These are phyloP conservation scores for Acleris emargana DNA, from an alignment of 2,888 invertebrate genomes.

Conservation along the genomic window DNA sequence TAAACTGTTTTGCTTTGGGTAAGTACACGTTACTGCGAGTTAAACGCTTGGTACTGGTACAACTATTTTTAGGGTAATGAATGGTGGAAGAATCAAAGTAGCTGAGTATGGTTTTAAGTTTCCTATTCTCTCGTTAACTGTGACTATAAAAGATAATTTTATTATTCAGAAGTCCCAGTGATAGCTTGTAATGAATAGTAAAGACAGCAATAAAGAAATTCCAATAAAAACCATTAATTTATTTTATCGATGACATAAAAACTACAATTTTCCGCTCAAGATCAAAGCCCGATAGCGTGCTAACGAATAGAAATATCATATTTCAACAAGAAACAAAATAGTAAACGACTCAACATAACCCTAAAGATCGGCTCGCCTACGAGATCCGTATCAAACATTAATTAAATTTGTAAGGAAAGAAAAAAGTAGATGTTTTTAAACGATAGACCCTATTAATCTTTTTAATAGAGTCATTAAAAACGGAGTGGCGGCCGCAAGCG, in stretches of 20 bases:
- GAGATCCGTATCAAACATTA: conserved; percentile 71
- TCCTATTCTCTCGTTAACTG: background rate
- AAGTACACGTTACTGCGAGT: conserved; percentile 30
- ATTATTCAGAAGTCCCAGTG: conserved; percentile 9
- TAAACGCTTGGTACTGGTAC: conserved; percentile 20
- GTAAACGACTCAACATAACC: conserved; percentile 35
- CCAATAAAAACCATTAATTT: conserved; percentile 15
- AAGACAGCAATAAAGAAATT: conserved; percentile 24
- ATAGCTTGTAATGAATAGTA: conserved; percentile 18
- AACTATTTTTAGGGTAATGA: background rate
- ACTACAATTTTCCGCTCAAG: conserved; percentile 14
- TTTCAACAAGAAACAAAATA: conserved; percentile 43
- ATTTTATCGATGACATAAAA: conserved; percentile 19
- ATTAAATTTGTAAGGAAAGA: conserved; percentile 77
- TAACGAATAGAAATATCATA: conserved; percentile 43
- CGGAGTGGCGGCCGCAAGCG: conserved; percentile 66
- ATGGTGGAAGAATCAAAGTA: background rate
- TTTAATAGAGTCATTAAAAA: conserved; percentile 82
- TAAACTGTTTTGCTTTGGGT: conserved; percentile 35
- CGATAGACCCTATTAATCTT: conserved; percentile 77
- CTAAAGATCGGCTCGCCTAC: conserved; percentile 45
- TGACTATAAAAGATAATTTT: background rate
- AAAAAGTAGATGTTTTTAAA: conserved; percentile 68
- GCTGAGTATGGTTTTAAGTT: background rate
- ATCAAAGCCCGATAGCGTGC: conserved; percentile 25